A percentile compares a stretch with the other conserved stretches of the same genome.
Conservation (phyloP, 2,113 vertebrate genomes). For the Brienomyrus brachyistius region DNA sequence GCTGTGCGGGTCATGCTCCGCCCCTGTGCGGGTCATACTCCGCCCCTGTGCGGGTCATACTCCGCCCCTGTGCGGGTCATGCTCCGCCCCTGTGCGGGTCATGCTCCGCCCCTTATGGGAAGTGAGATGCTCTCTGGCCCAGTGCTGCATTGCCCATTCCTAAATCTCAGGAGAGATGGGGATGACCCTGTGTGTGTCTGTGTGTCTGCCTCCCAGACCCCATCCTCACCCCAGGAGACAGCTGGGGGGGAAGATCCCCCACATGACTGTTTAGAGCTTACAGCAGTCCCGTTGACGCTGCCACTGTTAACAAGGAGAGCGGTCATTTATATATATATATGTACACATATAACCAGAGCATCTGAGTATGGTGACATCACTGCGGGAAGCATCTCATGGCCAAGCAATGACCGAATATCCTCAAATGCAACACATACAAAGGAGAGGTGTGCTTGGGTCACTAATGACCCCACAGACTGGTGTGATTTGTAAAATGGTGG, state of each 20-base stretch:
- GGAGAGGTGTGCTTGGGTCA: neutral
- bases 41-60: neutral
- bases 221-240: neutral
- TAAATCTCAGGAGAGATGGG: neutral
- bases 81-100: neutral
- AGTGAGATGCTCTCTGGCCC: neutral
- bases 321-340: neutral
- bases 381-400: neutral
- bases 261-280: neutral
- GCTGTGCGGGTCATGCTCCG: neutral
- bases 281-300: neutral
- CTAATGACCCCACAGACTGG: neutral
- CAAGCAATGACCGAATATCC: neutral
- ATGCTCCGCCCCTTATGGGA: neutral
- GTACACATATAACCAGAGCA: neutral
- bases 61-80: neutral
- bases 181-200: neutral
- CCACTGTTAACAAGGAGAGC: neutral
- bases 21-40: neutral
- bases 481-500: neutral
- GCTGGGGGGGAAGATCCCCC: neutral
- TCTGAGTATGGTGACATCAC: neutral
- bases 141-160: neutral
- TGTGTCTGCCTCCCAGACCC: neutral
- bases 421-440: neutral